These are phyloP conservation scores for Nibea coibor DNA, from an alignment of 2,113 vertebrate species.

Conservation along the genomic window DNA sequence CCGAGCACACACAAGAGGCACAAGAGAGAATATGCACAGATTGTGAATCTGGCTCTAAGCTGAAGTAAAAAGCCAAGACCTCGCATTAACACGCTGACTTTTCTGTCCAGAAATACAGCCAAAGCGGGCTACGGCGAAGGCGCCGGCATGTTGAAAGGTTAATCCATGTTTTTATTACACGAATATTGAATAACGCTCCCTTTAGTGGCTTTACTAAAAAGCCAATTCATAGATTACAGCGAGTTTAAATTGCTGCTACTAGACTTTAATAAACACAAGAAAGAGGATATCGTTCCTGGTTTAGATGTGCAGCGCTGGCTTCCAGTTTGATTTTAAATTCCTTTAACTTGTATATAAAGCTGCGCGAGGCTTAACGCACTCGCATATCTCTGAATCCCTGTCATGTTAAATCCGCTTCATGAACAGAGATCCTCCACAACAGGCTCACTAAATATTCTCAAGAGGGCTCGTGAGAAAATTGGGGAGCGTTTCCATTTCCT, in stretches of 20 bases:
- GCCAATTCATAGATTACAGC: conserved; percentile 30
- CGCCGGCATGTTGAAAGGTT: conserved; percentile 20
- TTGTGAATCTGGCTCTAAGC: not conserved
- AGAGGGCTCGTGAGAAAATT: conserved; percentile 42
- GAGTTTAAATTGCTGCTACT: conserved; percentile 36
- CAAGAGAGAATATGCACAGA: not conserved
- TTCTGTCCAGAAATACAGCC: conserved; percentile 4
- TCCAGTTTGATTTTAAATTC: conserved; percentile 56
- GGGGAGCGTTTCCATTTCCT: conserved; percentile 35
- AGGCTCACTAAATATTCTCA: conserved; percentile 58
- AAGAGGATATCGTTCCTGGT: conserved; percentile 16
- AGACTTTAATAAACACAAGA: conserved; percentile 41
- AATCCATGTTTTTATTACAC: conserved; percentile 36
- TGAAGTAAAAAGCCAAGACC: not conserved
- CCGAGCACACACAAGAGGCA: not conserved
- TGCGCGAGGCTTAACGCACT: conserved; percentile 61
- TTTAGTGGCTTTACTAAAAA: conserved; percentile 11
- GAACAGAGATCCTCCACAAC: conserved; percentile 40
- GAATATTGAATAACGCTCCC: conserved; percentile 36
- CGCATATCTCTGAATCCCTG: conserved; percentile 56
- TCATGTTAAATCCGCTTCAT: conserved; percentile 65
- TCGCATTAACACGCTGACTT: conserved; percentile 5
- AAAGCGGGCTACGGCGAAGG: not conserved
- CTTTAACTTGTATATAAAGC: conserved; percentile 61
- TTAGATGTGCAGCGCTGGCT: conserved; percentile 38